A percentile compares a stretch with the other conserved stretches of the same genome.
These are phyloP conservation scores for Hydrolagus colliei DNA, from an alignment of 2,797 vertebrate species.

Conservation along the genomic window DNA sequence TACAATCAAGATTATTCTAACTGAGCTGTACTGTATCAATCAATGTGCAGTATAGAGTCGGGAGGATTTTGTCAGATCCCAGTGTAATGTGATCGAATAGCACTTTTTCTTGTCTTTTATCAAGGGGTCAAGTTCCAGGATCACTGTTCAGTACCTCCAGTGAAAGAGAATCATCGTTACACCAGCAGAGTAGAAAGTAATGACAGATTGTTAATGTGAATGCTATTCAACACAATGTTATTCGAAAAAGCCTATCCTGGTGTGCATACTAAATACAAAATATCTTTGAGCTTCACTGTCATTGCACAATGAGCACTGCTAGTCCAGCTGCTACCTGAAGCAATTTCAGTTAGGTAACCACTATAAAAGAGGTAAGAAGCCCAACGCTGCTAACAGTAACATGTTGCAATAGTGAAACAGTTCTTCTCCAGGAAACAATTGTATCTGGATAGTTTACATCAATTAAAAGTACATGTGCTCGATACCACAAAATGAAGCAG, in stretches of 20 bases:
- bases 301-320: not conserved
- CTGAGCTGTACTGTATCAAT: too few species aligned
- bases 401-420: not conserved
- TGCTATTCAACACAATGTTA: not conserved
- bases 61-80: not conserved
- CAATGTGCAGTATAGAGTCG: not conserved
- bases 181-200: not conserved
- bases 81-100: not conserved
- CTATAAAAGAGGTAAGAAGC: not conserved
- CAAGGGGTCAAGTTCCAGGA: too few species aligned
- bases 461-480: not conserved
- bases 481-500: not conserved
- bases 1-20: too few species aligned
- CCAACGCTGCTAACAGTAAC: not conserved
- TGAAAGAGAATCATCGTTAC: not conserved
- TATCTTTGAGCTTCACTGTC: not conserved
- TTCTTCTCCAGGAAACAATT: not conserved
- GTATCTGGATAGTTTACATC: not conserved
- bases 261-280: not conserved
- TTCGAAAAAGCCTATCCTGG: too few species aligned
- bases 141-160: too few species aligned
- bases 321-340: not conserved
- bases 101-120: not conserved
- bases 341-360: not conserved
- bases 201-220: not conserved